Percentiles rank a stretch among this genome's conserved stretches.
Evolutionary conservation across 2,113 vertebrate genomes (phyloP).

Genomic region (Clinocottus analis): DNA sequence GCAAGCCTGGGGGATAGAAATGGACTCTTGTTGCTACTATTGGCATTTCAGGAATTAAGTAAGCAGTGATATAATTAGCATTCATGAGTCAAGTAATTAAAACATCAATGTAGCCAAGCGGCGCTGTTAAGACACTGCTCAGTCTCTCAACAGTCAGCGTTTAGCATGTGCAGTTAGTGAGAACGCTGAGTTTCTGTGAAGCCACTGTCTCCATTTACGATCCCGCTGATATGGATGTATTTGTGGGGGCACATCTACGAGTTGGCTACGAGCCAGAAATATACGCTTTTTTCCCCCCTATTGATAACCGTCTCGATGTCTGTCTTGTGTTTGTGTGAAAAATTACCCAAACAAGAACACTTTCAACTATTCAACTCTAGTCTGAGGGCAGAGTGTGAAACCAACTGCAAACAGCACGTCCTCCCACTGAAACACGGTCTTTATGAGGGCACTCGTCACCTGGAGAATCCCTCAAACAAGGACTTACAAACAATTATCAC

Average conservation of each 20-base stretch:
- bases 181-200: conserved; percentile 2
- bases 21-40: conserved; percentile 65
- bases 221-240: neutral
- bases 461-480: conserved; percentile 44
- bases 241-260: neutral
- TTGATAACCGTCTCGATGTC: conserved; percentile 2
- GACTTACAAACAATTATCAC: conserved; percentile 53
- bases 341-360: conserved; percentile 4
- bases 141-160: conserved; percentile 43
- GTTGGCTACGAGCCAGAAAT: neutral
- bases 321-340: neutral
- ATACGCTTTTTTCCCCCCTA: neutral
- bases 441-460: conserved; percentile 21
- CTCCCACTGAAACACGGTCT: conserved; percentile 37
- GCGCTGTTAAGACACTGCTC: conserved; percentile 60
- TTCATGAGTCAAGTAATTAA: conserved; percentile 83
- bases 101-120: conserved; percentile 76
- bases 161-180: conserved; percentile 21
- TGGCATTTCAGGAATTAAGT: conserved; percentile 78
- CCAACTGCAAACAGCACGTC: neutral
- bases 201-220: neutral
- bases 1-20: conserved; percentile 44
- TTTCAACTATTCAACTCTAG: conserved; percentile 16
- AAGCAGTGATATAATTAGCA: conserved; percentile 81
- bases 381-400: conserved; percentile 3